These are phyloP conservation scores for Cochlearius cochlearius DNA, from an alignment of 2,113 vertebrate species.

Conservation along the genomic window DNA sequence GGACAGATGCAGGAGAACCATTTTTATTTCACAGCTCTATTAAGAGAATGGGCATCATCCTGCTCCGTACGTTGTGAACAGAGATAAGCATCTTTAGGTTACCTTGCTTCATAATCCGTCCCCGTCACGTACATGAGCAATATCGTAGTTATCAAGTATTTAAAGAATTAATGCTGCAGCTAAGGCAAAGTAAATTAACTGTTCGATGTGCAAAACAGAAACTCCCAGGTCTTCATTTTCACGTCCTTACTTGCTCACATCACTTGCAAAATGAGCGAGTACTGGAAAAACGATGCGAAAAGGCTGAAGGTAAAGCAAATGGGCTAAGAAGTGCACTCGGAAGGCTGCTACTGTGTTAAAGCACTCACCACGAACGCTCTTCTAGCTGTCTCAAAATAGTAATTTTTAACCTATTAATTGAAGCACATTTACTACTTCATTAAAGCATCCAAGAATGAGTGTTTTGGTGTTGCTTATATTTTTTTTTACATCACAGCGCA, in stretches of 20 bases:
- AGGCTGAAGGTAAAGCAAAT: neutral
- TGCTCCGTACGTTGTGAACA: neutral
- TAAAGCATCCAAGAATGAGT: neutral
- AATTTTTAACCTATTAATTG: neutral
- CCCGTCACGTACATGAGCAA: rapidly evolving
- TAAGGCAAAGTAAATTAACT: neutral
- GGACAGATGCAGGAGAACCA: neutral
- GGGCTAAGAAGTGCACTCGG: neutral
- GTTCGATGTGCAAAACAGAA: no score
- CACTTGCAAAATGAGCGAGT: neutral
- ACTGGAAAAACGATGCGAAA: neutral
- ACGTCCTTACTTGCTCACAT: neutral
- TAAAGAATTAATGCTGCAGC: neutral
- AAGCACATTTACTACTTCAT: neutral
- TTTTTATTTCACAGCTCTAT: neutral
- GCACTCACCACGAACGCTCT: neutral
- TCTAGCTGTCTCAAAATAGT: neutral
- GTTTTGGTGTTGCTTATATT: neutral
- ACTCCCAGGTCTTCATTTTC: neutral
- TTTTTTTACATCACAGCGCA: neutral
- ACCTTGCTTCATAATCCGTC: neutral
- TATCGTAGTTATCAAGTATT: rapidly evolving
- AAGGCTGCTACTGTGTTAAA: neutral
- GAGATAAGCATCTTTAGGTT: neutral
- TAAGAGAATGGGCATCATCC: neutral